Percentiles rank a stretch among this genome's conserved stretches.
These are phyloP conservation scores for Heteromormyrus szaboi DNA, from an alignment of 2,797 vertebrate species.

Conservation along the genomic window DNA sequence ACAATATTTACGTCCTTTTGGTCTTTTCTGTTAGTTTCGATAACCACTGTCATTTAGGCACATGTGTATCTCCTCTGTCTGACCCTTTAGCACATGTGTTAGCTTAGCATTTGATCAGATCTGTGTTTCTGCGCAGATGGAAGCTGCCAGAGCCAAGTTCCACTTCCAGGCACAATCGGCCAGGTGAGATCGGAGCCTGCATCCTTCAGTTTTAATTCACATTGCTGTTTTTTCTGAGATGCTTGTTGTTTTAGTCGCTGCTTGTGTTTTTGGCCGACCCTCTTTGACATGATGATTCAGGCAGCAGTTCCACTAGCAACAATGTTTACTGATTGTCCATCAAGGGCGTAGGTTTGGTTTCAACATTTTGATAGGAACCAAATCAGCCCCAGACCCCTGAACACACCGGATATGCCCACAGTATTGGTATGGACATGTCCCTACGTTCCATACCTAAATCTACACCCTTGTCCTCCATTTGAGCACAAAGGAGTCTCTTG, in stretches of 20 bases:
- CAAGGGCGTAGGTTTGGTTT: not conserved
- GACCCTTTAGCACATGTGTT: not conserved
- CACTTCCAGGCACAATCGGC: slow-evolving; percentile 65
- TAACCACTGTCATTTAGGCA: not conserved
- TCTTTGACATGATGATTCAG: not conserved
- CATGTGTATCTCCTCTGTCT: not conserved
- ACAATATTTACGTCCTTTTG: not conserved
- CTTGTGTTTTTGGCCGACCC: not conserved
- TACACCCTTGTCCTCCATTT: not conserved
- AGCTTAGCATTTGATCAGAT: not conserved
- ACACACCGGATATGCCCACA: not conserved
- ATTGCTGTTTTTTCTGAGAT: not conserved
- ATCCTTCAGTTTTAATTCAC: not conserved
- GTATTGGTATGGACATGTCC: not conserved
- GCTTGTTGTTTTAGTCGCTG: not conserved
- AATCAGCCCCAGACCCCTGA: not conserved
- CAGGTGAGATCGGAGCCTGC: slow-evolving; percentile 53
- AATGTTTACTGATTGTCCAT: not conserved
- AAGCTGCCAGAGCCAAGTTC: slow-evolving; percentile 65
- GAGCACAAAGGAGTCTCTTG: not conserved
- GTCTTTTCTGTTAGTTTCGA: not conserved
- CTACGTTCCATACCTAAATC: not conserved
- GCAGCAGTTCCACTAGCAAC: not conserved
- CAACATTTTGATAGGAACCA: not conserved
- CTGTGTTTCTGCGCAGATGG: slow-evolving; percentile 44